Evolutionary conservation across 2,888 invertebrate species (phyloP).

Genomic region (Pemphredon lugubris): DNA sequence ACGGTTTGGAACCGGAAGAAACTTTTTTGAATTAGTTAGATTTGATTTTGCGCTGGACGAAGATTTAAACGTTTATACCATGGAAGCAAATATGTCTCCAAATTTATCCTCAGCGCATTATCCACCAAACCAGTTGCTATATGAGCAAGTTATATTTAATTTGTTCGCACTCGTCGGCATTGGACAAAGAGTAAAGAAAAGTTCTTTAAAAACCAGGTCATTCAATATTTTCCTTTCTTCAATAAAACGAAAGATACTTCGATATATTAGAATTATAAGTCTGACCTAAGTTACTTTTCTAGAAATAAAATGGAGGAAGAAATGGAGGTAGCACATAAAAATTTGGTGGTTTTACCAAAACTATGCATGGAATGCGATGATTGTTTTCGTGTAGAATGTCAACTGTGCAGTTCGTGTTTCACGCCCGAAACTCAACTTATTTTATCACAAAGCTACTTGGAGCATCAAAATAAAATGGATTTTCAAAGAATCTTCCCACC

Average conservation of each 20-base stretch:
- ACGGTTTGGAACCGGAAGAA: constrained; percentile 79
- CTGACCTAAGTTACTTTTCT: constrained; percentile 8
- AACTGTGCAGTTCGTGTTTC: constrained; percentile 90
- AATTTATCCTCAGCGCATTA: constrained; percentile 97
- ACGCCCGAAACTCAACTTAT: constrained; percentile 83
- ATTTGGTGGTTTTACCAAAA: constrained; percentile 88
- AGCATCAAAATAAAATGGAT: constrained; percentile 90
- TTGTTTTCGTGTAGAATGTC: constrained; percentile 87
- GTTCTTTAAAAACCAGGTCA: constrained; percentile 80
- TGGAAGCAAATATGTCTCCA: constrained; percentile 99
- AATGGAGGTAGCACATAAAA: constrained; percentile 90
- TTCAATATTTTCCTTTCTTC: background rate
- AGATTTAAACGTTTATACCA: constrained; percentile 90
- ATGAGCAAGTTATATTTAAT: constrained; percentile 95
- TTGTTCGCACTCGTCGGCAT: constrained; percentile 91
- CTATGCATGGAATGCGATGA: constrained; percentile 85
- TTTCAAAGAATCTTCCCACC: constrained; percentile 92
- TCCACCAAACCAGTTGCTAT: constrained; percentile 92
- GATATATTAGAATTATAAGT: constrained; percentile 52
- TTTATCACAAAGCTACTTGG: constrained; percentile 88
- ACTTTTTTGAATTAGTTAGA: constrained; percentile 97
- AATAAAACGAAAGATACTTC: too few relatives aligned
- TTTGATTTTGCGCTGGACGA: constrained; percentile 97
- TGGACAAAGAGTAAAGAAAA: constrained; percentile 81
- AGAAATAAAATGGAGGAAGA: constrained; percentile 69